phyloP scores from a whole-genome alignment of 2,797 vertebrate species.

The Hirundo rustica region DNA sequence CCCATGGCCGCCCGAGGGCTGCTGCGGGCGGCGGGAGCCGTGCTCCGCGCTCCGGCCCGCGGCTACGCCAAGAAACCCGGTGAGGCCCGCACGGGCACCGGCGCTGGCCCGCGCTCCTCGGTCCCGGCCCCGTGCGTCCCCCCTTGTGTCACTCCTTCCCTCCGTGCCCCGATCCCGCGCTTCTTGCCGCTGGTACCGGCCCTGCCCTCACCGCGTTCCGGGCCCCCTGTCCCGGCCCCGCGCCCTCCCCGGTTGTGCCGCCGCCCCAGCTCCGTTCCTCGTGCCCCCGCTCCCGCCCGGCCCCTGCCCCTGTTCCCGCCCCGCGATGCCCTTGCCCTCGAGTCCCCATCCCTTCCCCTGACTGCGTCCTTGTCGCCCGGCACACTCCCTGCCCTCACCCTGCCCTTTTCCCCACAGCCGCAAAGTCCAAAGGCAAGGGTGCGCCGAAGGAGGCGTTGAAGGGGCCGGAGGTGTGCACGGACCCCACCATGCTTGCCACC shows the following conservation, averaged over 20 bases:
- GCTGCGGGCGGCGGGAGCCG: accelerated
- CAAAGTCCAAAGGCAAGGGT: slow-evolving; percentile 84
- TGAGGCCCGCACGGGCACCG: background rate
- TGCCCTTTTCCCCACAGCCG: slow-evolving; percentile 52
- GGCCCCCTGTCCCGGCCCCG: background rate
- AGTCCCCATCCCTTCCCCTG: background rate
- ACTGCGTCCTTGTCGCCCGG: accelerated
- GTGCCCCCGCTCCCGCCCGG: no score
- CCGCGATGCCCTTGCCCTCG: no score
- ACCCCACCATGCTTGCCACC: slow-evolving; percentile 79
- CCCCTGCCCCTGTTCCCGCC: no score
- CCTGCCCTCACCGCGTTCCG: no score
- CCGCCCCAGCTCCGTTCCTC: background rate
- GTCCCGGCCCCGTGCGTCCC: background rate
- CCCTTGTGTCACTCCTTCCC: background rate
- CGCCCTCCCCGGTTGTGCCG: background rate
- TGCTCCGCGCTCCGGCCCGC: background rate
- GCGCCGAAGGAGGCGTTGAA: slow-evolving; percentile 75
- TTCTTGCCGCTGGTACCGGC: background rate
- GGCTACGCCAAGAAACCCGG: slow-evolving; percentile 46
- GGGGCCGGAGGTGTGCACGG: slow-evolving; percentile 90
- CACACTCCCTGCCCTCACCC: accelerated
- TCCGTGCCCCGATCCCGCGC: no score
- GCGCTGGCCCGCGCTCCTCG: background rate
- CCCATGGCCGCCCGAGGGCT: slow-evolving; percentile 34